Percentiles rank a stretch among this genome's conserved stretches.
Evolutionary conservation across 2,888 invertebrate species (phyloP).

Genomic region (Anthophora plumipes): DNA sequence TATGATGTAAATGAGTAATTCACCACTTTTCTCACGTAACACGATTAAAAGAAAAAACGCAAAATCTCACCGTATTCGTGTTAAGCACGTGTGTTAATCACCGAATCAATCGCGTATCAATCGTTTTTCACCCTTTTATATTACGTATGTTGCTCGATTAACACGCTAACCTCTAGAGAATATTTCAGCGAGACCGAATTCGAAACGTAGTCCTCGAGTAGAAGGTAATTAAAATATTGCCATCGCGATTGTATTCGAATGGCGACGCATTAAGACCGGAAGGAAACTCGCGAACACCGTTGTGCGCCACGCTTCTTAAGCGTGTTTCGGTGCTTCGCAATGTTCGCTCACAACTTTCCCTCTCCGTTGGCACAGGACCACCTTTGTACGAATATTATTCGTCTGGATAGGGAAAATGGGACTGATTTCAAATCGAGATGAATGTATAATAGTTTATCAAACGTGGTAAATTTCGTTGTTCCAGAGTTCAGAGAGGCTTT

Average conservation of each 20-base stretch:
- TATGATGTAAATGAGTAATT: no score
- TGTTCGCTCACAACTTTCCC: constrained; percentile 2
- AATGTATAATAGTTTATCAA: no score
- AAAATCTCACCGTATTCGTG: no score
- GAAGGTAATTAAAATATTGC: constrained; percentile 4
- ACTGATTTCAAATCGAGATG: background rate
- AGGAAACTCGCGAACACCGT: background rate
- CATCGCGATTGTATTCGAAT: background rate
- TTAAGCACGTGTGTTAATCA: no score
- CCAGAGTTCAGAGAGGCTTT: constrained; percentile 94
- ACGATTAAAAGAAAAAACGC: no score
- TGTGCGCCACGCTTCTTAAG: constrained; percentile 17
- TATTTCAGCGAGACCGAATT: background rate
- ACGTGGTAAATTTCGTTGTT: constrained; percentile 62
- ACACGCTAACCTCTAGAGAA: background rate
- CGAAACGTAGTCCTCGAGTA: background rate
- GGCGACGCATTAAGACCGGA: constrained; percentile 18
- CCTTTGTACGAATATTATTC: background rate
- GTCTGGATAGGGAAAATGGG: no score
- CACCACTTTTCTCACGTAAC: no score
- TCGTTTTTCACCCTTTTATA: background rate
- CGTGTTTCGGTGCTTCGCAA: background rate
- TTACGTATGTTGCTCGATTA: background rate
- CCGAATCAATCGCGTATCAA: background rate
- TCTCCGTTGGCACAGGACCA: no score